Conservation (phyloP, 1,140 invertebrate genomes). For the Hylaeus anthracinus region DNA sequence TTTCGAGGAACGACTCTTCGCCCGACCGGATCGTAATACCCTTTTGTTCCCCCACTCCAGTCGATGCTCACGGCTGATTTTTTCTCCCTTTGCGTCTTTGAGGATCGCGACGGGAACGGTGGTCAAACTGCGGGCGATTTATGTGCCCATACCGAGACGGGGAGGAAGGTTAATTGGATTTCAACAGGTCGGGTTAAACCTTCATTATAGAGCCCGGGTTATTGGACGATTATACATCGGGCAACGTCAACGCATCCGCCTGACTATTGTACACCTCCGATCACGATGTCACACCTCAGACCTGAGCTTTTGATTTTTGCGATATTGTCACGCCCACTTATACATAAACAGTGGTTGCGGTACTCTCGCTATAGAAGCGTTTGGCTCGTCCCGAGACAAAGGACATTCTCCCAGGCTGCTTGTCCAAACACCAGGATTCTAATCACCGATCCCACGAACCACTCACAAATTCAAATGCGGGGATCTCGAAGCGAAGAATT, state of each 20-base stretch:
- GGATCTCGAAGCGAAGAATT: slow-evolving; percentile 43
- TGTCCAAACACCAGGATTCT: slow-evolving; percentile 41
- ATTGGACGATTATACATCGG: no score
- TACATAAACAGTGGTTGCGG: no score
- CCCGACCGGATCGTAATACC: slow-evolving; percentile 1
- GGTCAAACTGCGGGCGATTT: neutral
- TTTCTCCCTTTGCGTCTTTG: neutral
- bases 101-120: neutral
- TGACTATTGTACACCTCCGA: no score
- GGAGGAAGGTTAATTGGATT: no score
- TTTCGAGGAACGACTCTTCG: neutral
- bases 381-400: slow-evolving; percentile 21
- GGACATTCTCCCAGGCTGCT: neutral
- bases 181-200: no score
- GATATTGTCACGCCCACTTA: no score
- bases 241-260: no score
- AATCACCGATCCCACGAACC: slow-evolving; percentile 44
- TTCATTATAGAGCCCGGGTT: no score
- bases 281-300: no score
- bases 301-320: no score
- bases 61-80: neutral
- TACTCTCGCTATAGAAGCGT: neutral
- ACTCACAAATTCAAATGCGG: slow-evolving; percentile 54
- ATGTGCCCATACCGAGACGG: neutral
- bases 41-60: neutral